Evolutionary conservation across 2,888 invertebrate species (phyloP).

Genomic region (Kuschelorhynchus macadamiae): DNA sequence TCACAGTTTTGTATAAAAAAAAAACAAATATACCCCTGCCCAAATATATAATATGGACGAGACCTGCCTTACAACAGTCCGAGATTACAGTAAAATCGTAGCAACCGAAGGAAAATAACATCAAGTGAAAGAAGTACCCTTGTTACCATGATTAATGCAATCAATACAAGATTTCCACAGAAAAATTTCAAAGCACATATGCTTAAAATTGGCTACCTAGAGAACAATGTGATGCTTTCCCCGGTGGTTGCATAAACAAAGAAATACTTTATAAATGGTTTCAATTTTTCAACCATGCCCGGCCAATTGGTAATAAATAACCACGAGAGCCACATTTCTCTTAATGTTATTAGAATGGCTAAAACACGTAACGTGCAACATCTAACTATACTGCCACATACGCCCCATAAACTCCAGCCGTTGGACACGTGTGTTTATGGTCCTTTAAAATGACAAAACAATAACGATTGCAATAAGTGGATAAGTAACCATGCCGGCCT

Average conservation of each 20-base stretch:
- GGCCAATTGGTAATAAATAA: slow-evolving; percentile 24
- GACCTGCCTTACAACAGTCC: too few species aligned
- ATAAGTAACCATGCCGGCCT: slow-evolving; percentile 7
- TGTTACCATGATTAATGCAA: too few species aligned
- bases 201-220: too few species aligned
- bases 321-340: slow-evolving; percentile 18
- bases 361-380: slow-evolving; percentile 26
- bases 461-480: slow-evolving; percentile 7
- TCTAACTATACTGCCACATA: slow-evolving; percentile 20
- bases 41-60: too few species aligned
- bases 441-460: slow-evolving; percentile 15
- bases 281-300: slow-evolving; percentile 19
- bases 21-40: too few species aligned
- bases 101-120: too few species aligned
- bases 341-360: slow-evolving; percentile 1
- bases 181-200: too few species aligned
- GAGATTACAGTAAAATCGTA: too few species aligned
- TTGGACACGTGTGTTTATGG: slow-evolving; percentile 15
- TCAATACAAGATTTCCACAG: too few species aligned
- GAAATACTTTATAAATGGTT: slow-evolving; percentile 29
- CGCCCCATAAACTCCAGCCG: slow-evolving; percentile 18
- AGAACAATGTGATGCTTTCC: slow-evolving; percentile 23
- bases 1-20: too few species aligned
- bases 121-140: too few species aligned
- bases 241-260: slow-evolving; percentile 27